Percentiles rank a stretch among this genome's conserved stretches.
Evolutionary conservation across 2,797 vertebrate genomes (phyloP).

Genomic region (Etheostoma perlongum): DNA sequence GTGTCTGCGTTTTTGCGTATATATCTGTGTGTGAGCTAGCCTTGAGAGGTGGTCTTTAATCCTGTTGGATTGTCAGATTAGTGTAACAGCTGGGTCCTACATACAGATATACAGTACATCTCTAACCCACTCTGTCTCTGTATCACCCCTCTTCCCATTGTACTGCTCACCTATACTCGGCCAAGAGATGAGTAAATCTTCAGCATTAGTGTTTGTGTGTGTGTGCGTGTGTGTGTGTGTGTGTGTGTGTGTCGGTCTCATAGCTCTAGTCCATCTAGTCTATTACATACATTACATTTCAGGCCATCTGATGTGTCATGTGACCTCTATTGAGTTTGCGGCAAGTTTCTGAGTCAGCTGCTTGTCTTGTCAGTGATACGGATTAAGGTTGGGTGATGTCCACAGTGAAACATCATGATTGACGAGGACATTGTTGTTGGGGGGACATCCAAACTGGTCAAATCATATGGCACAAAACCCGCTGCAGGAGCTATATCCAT

Average conservation of each 20-base stretch:
- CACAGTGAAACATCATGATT: too few relatives aligned
- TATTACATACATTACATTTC: slow-evolving; percentile 38
- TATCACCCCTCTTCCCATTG: slow-evolving; percentile 55
- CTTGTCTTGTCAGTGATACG: slow-evolving; percentile 35
- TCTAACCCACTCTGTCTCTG: slow-evolving; percentile 38
- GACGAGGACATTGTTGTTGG: too few relatives aligned
- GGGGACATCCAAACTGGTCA: too few relatives aligned
- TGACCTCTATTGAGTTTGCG: slow-evolving; percentile 51
- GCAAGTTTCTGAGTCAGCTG: slow-evolving; percentile 50
- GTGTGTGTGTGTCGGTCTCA: slow-evolving; percentile 41
- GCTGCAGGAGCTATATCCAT: too few relatives aligned
- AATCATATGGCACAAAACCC: too few relatives aligned
- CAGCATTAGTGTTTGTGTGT: slow-evolving; percentile 22
- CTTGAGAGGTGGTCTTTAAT: slow-evolving; percentile 78
- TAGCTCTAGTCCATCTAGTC: slow-evolving; percentile 48
- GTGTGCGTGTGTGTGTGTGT: slow-evolving; percentile 27
- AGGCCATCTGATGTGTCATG: slow-evolving; percentile 64
- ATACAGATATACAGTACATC: slow-evolving; percentile 75
- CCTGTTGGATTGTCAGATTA: slow-evolving; percentile 84
- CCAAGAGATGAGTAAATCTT: slow-evolving; percentile 31
- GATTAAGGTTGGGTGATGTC: slow-evolving; percentile 5
- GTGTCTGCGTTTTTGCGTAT: slow-evolving; percentile 25
- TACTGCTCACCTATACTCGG: not conserved
- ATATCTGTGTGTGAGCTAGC: slow-evolving; percentile 38
- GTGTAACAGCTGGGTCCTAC: slow-evolving; percentile 82